These are phyloP conservation scores for Contarinia nasturtii DNA, from an alignment of 1,140 invertebrate species.

Conservation along the genomic window DNA sequence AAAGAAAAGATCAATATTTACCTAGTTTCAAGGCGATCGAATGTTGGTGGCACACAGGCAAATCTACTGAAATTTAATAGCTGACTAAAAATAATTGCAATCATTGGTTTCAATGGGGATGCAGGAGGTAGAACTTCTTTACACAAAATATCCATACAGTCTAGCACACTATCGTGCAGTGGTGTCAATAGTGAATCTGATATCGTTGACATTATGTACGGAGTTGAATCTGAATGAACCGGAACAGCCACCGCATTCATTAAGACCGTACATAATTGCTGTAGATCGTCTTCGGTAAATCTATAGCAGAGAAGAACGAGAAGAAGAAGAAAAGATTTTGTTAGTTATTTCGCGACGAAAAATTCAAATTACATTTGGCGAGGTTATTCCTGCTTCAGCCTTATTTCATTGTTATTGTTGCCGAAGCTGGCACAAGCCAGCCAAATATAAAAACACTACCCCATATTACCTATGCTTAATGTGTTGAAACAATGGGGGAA, in stretches of 20 bases:
- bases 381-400: too few relatives aligned
- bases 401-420: too few relatives aligned
- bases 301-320: slow-evolving; percentile 13
- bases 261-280: slow-evolving; percentile 59
- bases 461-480: slow-evolving; percentile 64
- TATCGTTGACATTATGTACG: slow-evolving; percentile 53
- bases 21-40: slow-evolving; percentile 33
- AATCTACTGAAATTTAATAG: slow-evolving; percentile 55
- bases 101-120: slow-evolving; percentile 45
- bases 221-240: slow-evolving; percentile 61
- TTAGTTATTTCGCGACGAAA: not conserved
- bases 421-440: too few relatives aligned
- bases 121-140: slow-evolving; percentile 31
- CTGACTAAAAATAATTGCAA: slow-evolving; percentile 62
- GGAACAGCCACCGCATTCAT: slow-evolving; percentile 61
- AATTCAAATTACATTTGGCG: slow-evolving; percentile 1
- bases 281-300: slow-evolving; percentile 56
- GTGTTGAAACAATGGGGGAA: slow-evolving; percentile 80
- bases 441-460: too few relatives aligned
- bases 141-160: slow-evolving; percentile 60
- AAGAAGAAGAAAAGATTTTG: not conserved
- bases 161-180: slow-evolving; percentile 65
- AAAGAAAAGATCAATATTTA: too few relatives aligned
- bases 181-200: slow-evolving; percentile 57
- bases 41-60: slow-evolving; percentile 46